phyloP scores from a whole-genome alignment of 2,797 vertebrate genomes.

The Thalassophryne amazonica region DNA sequence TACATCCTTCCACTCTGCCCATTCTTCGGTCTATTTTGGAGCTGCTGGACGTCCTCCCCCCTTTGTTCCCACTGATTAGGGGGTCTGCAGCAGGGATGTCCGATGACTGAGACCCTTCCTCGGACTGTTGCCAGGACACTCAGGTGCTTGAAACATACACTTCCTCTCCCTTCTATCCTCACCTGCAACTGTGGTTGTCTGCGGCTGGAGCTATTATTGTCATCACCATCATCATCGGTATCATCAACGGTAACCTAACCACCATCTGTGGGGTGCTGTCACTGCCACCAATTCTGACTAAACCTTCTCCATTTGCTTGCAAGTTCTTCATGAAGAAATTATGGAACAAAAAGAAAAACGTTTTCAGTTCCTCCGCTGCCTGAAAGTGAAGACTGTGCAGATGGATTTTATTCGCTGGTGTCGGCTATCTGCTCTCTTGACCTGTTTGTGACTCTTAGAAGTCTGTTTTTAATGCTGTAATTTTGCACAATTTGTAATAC shows the following conservation, averaged over 20 bases:
- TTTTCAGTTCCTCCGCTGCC: slow-evolving; percentile 28
- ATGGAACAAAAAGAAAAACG: slow-evolving; percentile 31
- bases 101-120: slow-evolving; percentile 70
- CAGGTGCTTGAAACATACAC: slow-evolving; percentile 57
- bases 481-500: no score
- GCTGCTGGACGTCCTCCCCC: slow-evolving; percentile 47
- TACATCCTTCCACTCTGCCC: slow-evolving; percentile 71
- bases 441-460: no score
- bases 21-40: slow-evolving; percentile 69
- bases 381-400: slow-evolving; percentile 5
- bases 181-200: slow-evolving; percentile 50
- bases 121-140: slow-evolving; percentile 58
- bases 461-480: no score
- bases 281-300: slow-evolving; percentile 22
- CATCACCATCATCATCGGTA: slow-evolving; percentile 51
- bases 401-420: slow-evolving; percentile 8
- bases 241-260: slow-evolving; percentile 61
- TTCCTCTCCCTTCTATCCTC: slow-evolving; percentile 40
- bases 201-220: slow-evolving; percentile 58
- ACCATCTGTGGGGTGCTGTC: slow-evolving; percentile 62
- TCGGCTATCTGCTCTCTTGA: slow-evolving; percentile 6
- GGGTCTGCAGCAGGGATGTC: slow-evolving; percentile 64
- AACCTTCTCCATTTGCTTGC: slow-evolving; percentile 32
- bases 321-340: slow-evolving; percentile 33
- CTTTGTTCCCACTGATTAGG: slow-evolving; percentile 76